Conservation (phyloP, 2,888 invertebrate species). For the Galeopsomyia nigrocyanea region DNA sequence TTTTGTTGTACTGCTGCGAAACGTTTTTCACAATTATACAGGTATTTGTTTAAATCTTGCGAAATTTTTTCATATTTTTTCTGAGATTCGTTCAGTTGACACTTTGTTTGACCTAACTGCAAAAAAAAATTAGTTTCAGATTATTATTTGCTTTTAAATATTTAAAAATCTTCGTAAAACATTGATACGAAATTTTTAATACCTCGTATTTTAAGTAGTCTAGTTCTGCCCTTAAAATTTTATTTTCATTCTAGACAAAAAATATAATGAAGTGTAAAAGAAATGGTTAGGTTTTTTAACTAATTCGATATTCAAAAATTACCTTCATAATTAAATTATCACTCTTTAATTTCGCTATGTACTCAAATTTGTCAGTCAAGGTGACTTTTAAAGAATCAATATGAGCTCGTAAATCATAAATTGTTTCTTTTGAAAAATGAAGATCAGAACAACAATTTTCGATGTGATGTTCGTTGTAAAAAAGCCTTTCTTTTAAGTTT, state of each 20-base stretch:
- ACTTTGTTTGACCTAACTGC: conserved; percentile 51
- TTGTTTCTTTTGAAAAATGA: conserved; percentile 53
- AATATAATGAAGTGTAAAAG: conserved; percentile 4
- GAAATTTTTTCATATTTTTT: conserved; percentile 54
- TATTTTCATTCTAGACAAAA: conserved; percentile 58
- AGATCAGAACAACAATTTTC: conserved; percentile 53
- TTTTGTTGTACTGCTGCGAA: conserved; percentile 57
- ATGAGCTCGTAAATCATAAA: conserved; percentile 50
- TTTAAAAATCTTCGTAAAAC: not conserved
- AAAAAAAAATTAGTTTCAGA: conserved; percentile 36
- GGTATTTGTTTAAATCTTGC: conserved; percentile 55
- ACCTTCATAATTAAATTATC: conserved; percentile 61
- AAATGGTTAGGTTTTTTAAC: not conserved
- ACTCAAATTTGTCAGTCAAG: conserved; percentile 56
- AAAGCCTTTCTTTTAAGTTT: conserved; percentile 52
- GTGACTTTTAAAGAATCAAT: conserved; percentile 55
- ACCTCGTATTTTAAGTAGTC: conserved; percentile 54
- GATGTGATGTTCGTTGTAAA: conserved; percentile 49
- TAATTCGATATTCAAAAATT: conserved; percentile 11
- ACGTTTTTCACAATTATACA: conserved; percentile 47
- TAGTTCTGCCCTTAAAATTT: conserved; percentile 56
- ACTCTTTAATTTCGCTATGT: conserved; percentile 55
- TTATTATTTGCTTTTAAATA: not conserved
- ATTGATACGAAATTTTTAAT: conserved; percentile 29
- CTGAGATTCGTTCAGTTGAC: conserved; percentile 45